Conservation (phyloP, 2,888 invertebrate species). For the Xanthorhoe designata region DNA sequence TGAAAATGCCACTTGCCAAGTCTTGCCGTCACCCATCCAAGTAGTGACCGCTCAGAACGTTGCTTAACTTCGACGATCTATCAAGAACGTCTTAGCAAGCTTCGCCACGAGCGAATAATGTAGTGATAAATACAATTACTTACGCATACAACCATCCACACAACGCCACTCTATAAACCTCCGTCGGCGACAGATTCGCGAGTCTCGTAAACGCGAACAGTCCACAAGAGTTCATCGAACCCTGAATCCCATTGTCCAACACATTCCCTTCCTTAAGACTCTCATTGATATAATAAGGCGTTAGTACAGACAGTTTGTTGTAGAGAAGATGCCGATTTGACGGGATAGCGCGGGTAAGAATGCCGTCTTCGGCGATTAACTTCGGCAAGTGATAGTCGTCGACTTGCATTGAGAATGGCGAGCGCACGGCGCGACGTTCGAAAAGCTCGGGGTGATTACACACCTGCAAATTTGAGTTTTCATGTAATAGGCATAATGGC, state of each 20-base stretch:
- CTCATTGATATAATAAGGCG: slow-evolving; percentile 87
- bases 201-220: slow-evolving; percentile 91
- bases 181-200: slow-evolving; percentile 90
- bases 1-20: too few species aligned
- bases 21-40: too few species aligned
- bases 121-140: slow-evolving; percentile 53
- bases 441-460: slow-evolving; percentile 99
- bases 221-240: not conserved
- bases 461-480: slow-evolving; percentile 84
- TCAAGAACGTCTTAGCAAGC: too few species aligned
- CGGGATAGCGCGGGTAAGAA: slow-evolving; percentile 83
- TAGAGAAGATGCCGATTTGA: slow-evolving; percentile 88
- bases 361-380: slow-evolving; percentile 89
- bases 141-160: slow-evolving; percentile 91
- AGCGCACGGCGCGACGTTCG: slow-evolving; percentile 95
- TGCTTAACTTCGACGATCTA: too few species aligned
- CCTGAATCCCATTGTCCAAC: not conserved
- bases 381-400: slow-evolving; percentile 91
- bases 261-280: slow-evolving; percentile 45
- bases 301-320: slow-evolving; percentile 89
- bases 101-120: too few species aligned
- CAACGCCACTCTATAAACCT: slow-evolving; percentile 89
- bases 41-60: too few species aligned
- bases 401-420: slow-evolving; percentile 91
- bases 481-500: too few species aligned